Percentiles rank a stretch among this genome's conserved stretches.
Conservation (phyloP, 2,888 invertebrate species). For the Drosophila mulleri region DNA sequence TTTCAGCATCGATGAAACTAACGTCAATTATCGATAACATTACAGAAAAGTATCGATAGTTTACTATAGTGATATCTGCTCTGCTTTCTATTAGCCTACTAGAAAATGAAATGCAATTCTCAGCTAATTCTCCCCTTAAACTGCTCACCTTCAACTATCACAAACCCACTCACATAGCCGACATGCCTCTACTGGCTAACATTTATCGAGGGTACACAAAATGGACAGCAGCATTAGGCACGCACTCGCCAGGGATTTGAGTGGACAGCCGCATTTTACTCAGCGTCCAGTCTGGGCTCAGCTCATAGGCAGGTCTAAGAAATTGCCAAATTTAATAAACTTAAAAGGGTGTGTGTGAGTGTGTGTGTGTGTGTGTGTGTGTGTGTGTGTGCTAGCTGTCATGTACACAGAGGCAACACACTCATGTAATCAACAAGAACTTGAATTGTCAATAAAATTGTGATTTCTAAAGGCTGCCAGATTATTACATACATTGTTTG, state of each 20-base stretch:
- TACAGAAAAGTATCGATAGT: too few relatives aligned
- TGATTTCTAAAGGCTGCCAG: constrained; percentile 72
- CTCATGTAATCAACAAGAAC: constrained; percentile 77
- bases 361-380: constrained; percentile 14
- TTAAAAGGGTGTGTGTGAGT: constrained; percentile 72
- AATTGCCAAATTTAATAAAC: constrained; percentile 82
- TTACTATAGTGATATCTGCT: too few relatives aligned
- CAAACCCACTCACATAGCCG: not conserved
- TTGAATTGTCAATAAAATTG: constrained; percentile 82
- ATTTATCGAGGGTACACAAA: constrained; percentile 22
- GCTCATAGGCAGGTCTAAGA: constrained; percentile 64
- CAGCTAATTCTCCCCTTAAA: not conserved
- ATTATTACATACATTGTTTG: constrained; percentile 61
- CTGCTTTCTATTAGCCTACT: too few relatives aligned
- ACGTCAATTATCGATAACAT: too few relatives aligned
- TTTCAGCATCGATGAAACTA: too few relatives aligned
- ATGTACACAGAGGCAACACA: constrained; percentile 44
- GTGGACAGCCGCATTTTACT: constrained; percentile 30
- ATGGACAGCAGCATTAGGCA: constrained; percentile 71
- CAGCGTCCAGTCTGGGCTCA: constrained; percentile 40
- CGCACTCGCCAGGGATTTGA: constrained; percentile 72
- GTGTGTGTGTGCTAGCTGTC: constrained; percentile 39
- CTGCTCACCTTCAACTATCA: not conserved
- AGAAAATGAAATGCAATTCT: not conserved
- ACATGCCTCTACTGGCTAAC: not conserved